Evolutionary conservation across 2,888 invertebrate species (phyloP).

Genomic region (Mamestra brassicae): DNA sequence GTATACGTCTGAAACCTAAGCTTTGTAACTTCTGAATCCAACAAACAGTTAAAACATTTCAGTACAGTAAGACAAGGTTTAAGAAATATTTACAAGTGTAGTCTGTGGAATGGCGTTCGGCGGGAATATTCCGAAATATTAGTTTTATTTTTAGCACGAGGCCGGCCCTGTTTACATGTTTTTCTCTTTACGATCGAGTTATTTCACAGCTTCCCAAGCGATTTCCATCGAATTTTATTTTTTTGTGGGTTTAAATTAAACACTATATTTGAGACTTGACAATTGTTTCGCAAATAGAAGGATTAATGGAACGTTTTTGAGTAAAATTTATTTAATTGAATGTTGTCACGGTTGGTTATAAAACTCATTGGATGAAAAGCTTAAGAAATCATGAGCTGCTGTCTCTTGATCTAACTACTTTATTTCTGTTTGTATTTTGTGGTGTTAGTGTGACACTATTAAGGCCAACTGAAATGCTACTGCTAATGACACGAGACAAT

Average conservation of each 20-base stretch:
- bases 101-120: conserved; percentile 69
- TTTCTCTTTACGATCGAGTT: conserved; percentile 79
- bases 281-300: conserved; percentile 16
- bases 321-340: background rate
- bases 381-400: background rate
- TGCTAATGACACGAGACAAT: too few species aligned
- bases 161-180: conserved; percentile 87
- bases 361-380: background rate
- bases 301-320: background rate
- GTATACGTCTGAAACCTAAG: background rate
- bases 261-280: conserved; percentile 19
- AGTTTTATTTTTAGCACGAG: conserved; percentile 86
- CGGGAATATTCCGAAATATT: conserved; percentile 85
- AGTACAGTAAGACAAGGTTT: conserved; percentile 49
- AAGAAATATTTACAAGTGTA: conserved; percentile 76
- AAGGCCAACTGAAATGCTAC: too few species aligned
- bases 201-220: conserved; percentile 70
- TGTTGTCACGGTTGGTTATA: background rate
- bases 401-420: background rate
- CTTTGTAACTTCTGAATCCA: background rate
- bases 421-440: background rate
- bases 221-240: conserved; percentile 47
- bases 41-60: conserved; percentile 12
- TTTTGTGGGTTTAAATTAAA: conserved; percentile 21
- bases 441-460: too few species aligned